These are phyloP conservation scores for Ptilodon capucinus DNA, from an alignment of 2,888 invertebrate genomes.

Conservation along the genomic window DNA sequence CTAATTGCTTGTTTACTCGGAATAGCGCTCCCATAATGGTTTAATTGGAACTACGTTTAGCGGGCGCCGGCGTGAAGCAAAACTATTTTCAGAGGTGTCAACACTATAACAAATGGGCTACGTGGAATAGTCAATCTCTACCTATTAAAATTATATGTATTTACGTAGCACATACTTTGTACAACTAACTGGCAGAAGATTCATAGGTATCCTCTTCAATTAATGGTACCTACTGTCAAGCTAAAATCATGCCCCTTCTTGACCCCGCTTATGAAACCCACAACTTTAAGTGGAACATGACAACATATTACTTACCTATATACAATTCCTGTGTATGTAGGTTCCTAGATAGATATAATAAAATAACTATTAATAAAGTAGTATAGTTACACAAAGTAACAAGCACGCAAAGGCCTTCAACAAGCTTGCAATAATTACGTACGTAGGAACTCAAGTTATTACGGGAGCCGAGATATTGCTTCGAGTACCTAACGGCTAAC, in stretches of 20 bases:
- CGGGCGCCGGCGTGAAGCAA: constrained; percentile 11
- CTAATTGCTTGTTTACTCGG: constrained; percentile 28
- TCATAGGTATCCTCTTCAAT: constrained; percentile 26
- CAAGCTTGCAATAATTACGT: constrained; percentile 7
- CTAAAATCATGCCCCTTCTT: constrained; percentile 24
- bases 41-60: constrained; percentile 18
- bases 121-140: too few relatives aligned
- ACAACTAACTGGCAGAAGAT: constrained; percentile 12
- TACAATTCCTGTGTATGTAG: too few relatives aligned
- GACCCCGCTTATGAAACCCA: constrained; percentile 26
- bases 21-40: constrained; percentile 19
- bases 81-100: constrained; percentile 3
- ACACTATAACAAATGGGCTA: too few relatives aligned
- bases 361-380: background rate
- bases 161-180: constrained; percentile 4
- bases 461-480: constrained; percentile 33
- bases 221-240: constrained; percentile 21
- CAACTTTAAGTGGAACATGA: constrained; percentile 14
- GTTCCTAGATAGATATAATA: too few relatives aligned
- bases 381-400: background rate
- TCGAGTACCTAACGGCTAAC: constrained; percentile 40
- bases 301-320: too few relatives aligned
- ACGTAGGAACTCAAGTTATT: constrained; percentile 8
- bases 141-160: background rate
- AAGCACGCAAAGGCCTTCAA: background rate